Evolutionary conservation across 2,113 vertebrate genomes (phyloP).

Genomic region (Melozone crissalis): DNA sequence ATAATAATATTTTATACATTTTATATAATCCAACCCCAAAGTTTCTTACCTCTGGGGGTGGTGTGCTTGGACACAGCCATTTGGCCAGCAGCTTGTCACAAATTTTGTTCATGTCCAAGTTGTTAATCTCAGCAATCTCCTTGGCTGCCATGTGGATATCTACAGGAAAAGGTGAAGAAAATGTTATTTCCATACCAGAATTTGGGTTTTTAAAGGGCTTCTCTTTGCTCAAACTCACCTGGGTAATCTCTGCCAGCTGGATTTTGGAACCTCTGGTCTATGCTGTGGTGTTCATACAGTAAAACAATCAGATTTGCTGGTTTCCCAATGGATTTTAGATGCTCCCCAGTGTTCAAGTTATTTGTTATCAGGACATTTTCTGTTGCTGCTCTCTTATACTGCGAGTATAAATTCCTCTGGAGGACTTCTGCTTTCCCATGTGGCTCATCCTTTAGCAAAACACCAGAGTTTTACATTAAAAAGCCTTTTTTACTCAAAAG

Average conservation of each 20-base stretch:
- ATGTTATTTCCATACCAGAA: background rate
- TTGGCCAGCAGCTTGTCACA: slow-evolving; percentile 87
- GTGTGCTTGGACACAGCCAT: slow-evolving; percentile 85
- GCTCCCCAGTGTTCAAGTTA: slow-evolving; percentile 78
- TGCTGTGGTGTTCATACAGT: slow-evolving; percentile 88
- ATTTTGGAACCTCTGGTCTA: slow-evolving; percentile 81
- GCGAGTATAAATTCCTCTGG: slow-evolving; percentile 84
- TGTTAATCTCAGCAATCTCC: slow-evolving; percentile 89
- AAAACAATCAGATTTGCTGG: slow-evolving; percentile 84
- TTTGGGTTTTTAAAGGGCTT: background rate
- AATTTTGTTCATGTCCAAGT: slow-evolving; percentile 86
- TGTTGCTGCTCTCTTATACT: slow-evolving; percentile 87
- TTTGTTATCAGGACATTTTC: slow-evolving; percentile 83
- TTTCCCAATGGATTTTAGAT: slow-evolving; percentile 78
- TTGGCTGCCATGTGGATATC: slow-evolving; percentile 88
- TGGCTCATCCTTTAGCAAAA: slow-evolving; percentile 74
- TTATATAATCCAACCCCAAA: too few species aligned
- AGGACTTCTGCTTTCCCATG: slow-evolving; percentile 78
- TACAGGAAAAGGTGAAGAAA: slow-evolving; percentile 31
- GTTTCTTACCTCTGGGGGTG: slow-evolving; percentile 77
- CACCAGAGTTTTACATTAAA: background rate
- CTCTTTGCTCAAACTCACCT: slow-evolving; percentile 71
- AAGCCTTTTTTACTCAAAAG: background rate
- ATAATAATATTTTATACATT: too few species aligned
- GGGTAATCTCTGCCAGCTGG: slow-evolving; percentile 78